A percentile compares a stretch with the other conserved stretches of the same genome.
phyloP scores from a whole-genome alignment of 2,888 invertebrate species.

The Phengaris arion region DNA sequence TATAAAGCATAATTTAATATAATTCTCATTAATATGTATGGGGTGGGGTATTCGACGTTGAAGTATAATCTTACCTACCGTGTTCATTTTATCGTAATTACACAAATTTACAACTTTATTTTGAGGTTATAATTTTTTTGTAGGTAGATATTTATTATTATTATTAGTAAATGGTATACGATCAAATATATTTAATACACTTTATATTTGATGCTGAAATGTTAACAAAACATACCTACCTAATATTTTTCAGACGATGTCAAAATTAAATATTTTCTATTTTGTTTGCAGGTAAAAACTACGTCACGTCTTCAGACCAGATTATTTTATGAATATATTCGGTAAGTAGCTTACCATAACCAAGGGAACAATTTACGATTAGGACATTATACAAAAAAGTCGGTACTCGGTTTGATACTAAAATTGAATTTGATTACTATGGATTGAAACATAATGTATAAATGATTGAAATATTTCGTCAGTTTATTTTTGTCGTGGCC shows the following conservation, averaged over 20 bases:
- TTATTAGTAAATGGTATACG: background rate
- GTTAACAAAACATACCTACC: background rate
- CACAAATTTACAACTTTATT: background rate
- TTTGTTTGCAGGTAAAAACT: constrained; percentile 18
- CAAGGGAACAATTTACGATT: too few species aligned
- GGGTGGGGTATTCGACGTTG: background rate
- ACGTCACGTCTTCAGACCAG: background rate
- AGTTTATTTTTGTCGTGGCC: constrained; percentile 37
- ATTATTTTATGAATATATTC: background rate
- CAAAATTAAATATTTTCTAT: background rate
- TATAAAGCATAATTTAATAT: constrained; percentile 19
- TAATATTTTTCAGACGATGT: background rate
- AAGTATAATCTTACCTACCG: constrained; percentile 22
- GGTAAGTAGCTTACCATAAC: background rate
- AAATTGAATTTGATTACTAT: background rate
- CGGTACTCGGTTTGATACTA: background rate
- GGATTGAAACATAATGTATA: background rate
- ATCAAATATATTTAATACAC: too few species aligned
- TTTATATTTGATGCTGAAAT: background rate
- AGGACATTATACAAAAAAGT: background rate
- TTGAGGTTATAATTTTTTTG: background rate
- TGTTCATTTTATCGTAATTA: constrained; percentile 18
- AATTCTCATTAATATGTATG: constrained; percentile 27
- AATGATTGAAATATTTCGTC: background rate
- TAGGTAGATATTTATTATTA: background rate